Evolutionary conservation across 2,797 vertebrate genomes (phyloP), one percentile per base, ranked within the genome.

Genomic region (Sebastes iracundus): DNA sequence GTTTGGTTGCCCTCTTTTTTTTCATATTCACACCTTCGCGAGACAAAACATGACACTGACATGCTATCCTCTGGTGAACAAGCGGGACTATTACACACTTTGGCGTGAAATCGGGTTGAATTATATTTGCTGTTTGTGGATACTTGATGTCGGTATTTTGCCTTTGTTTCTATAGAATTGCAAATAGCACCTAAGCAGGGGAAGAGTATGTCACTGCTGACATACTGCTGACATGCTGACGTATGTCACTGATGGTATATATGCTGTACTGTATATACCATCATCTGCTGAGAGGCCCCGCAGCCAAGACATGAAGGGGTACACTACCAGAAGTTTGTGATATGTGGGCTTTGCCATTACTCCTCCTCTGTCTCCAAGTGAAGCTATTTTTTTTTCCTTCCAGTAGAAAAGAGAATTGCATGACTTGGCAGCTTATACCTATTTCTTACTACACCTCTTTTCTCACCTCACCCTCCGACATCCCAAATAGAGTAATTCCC

Each of bases 291-390:
- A 75, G 63, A 85, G 6, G 12, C 66, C 79, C 68, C 3, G 8
- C 72, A 75, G 74, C 80, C 71, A 62, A 69, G 25, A 80, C 18
- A 75, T 73, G 66, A 75, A 63, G 23, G 4, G 27, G 11, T 53
- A 11, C 52, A 22, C 18, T 75, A 77, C 68, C 84, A 86, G 65
- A 72, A 42, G 55, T 78, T 55, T 76, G 75, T 66, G 82, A 87
- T 77, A 65, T 83, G 69, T 69, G 32, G 58, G 70, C 69, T 80
- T 5, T 58, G 72, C 75, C 53, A 60, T 85, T 81, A 83, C 63
- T 83, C 49, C 59, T 87, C 25, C 38, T 82, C 82, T 78, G 72
- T 77, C 79, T 84, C 63, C 58, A 79, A 77, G 71, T 70, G 56
- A 82, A 69, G 52, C 23, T 2, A 52, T 52, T 52, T 52, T 52